phyloP scores from a whole-genome alignment of 2,113 vertebrate species.

The Myotis yumanensis region DNA sequence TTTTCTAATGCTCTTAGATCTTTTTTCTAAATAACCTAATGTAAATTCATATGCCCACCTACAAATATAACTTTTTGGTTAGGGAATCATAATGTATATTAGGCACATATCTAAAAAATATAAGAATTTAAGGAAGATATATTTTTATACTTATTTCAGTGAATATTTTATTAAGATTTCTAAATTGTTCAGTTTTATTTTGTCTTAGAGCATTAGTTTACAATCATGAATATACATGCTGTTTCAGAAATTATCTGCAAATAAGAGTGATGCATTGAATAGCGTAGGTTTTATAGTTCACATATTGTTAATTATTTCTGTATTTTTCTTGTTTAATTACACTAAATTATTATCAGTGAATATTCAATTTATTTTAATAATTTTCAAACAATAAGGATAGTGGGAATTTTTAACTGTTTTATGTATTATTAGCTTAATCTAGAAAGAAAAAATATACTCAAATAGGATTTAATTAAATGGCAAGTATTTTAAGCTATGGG shows the following conservation, averaged over 20 bases:
- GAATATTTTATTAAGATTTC: background rate
- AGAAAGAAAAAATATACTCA: background rate
- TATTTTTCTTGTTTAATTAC: background rate
- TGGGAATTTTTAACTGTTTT: background rate
- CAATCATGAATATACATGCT: background rate
- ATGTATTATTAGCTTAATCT: background rate
- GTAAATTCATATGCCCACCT: background rate
- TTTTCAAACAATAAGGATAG: background rate
- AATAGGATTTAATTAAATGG: background rate
- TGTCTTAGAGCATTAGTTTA: background rate
- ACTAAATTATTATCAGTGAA: background rate
- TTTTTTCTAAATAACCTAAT: conserved; percentile 33
- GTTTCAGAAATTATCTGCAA: background rate
- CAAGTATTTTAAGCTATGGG: background rate
- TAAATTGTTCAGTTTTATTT: background rate
- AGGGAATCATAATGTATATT: background rate
- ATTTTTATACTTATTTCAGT: background rate
- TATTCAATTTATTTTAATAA: background rate
- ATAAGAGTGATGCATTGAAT: background rate
- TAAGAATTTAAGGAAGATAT: background rate
- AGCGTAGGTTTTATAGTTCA: background rate
- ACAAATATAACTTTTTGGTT: background rate
- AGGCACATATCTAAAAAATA: background rate
- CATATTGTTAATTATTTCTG: background rate
- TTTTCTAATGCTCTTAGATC: background rate